Evolutionary conservation across 1,140 invertebrate genomes (phyloP), one percentile per base, ranked within the genome.

Genomic region (Zaprionus gabonicus): DNA sequence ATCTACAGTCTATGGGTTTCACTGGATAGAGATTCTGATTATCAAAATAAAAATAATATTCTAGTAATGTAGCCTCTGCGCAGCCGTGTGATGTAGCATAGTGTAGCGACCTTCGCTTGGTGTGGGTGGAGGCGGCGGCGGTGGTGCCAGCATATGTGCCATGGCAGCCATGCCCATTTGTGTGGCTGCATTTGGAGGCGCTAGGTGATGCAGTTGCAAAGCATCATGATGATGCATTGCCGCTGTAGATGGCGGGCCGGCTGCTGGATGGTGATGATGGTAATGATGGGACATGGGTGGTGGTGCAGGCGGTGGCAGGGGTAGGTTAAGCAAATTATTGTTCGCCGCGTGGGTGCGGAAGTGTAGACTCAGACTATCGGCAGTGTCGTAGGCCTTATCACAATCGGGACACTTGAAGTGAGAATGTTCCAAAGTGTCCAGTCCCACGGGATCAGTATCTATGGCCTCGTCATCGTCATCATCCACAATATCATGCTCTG

Each of bases 371-470:
- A 93, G 75, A 28, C 78, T 85, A 12, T 91, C 81, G 2, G 92
- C 88, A 6, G 91, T 81, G 15, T 88, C 84, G 34, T 91, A 93
- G 38, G 91, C 91, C 64, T 92, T 92, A 75, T 93, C 90, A 64
- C 92, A 93, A 25, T 93, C 92, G 1, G 92, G 90, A 67, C 92
- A 93, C 73, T 93, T 93, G 55, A 93, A 93, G 17, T 71, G 83
- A 3, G 88, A 77, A 53, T 77, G 72, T 17, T 87, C 87, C 17
- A 91, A 36, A 10, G 78, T 68, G 38, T 86, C 86, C 17, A 91
- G 58, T 3, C 85, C 85, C 20, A 91, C 91, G 1, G 91, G 82
- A 72, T 91, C 90, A 4, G 91, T 91, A 31, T 92, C 91, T 6
- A 92, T 88, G 36, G 91, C 58, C 49, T 91, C 87, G 27, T 91